Evolutionary conservation across 2,113 vertebrate species (phyloP).

Genomic region (Gavialis gangeticus): DNA sequence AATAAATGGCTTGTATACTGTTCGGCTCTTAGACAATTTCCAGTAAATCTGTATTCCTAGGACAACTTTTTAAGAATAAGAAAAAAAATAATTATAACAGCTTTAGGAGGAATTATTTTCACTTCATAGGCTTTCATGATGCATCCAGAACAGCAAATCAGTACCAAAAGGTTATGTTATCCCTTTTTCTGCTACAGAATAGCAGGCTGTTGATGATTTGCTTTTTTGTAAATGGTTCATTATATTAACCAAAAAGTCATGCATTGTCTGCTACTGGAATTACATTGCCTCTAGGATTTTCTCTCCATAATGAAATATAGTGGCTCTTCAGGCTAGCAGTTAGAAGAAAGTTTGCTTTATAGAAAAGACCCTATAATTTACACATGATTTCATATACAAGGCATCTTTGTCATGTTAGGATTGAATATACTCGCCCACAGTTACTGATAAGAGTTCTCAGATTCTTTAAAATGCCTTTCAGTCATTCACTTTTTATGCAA

Average conservation of each 20-base stretch:
- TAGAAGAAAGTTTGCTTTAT: conserved; percentile 27
- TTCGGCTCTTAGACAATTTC: neutral
- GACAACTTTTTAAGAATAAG: neutral
- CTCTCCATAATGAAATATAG: neutral
- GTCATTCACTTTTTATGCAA: conserved; percentile 35
- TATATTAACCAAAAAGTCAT: conserved; percentile 9
- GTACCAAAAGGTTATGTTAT: neutral
- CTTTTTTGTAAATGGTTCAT: conserved; percentile 17
- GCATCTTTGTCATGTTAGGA: conserved; percentile 30
- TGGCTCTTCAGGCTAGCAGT: neutral
- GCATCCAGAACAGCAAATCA: conserved; percentile 8
- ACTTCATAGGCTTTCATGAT: neutral
- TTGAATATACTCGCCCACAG: neutral
- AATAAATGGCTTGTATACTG: neutral
- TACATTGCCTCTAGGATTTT: neutral
- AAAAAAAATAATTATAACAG: neutral
- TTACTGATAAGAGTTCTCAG: neutral
- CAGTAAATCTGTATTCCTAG: neutral
- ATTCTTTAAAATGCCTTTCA: neutral
- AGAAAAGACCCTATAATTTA: neutral
- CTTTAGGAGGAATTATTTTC: neutral
- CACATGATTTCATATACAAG: conserved; percentile 31
- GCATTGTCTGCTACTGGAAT: conserved; percentile 17
- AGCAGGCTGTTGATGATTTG: conserved; percentile 1
- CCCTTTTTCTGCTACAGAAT: neutral